Base-by-base conservation (phyloP, 2,888 invertebrate genomes). In the Apotomis capreana region DNA sequence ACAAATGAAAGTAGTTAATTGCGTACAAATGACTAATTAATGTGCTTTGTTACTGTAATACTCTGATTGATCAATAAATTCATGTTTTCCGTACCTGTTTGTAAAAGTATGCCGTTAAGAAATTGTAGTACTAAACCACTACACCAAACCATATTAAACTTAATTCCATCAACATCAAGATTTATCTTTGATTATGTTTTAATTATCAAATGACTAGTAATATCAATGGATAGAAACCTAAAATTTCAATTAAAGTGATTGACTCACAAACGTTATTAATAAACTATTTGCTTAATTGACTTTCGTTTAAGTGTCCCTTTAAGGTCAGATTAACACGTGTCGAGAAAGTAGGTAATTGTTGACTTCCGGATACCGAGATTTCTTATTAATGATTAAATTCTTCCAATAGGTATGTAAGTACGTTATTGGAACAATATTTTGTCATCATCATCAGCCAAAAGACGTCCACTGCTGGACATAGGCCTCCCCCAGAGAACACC, bases 1-100 rank as follows among this genome's bases (percentile, higher is more conserved):
- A 9, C 26, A 54, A 72, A 54, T 15, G 58, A 68, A 72, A 72
- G 62, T 68, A 12, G 46, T 72, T 55, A 71, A 72, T 68, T 63
- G 15, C 52, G 51, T 46, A 52, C 9, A 46, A 59, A 72, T 72
- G 12, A 54, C 44, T 58, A 63, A 63, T 63, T 68, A 59, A 72
- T 68, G 52, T 15, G 40, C 57, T 57, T 51, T n/a, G 51, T 63
- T 36, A n/a, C 57, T 54, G 37, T 68, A 58, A 59, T 68, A 62
- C 46, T 59, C 58, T 63, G 54, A 72, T 63, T 9, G n/a, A 62
- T 68, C 54, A 68, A 59, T 63, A 51, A 52, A 72, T 54, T 72
- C 59, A 52, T 46, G 36, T 52, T 55, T 57, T 5, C 60, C 8
- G 68, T 26, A 63, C 62, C 57, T 13, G 72, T 62, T 63, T 12